These are phyloP conservation scores for Tilapia sparmanii DNA, from an alignment of 2,113 vertebrate species.

Conservation along the genomic window DNA sequence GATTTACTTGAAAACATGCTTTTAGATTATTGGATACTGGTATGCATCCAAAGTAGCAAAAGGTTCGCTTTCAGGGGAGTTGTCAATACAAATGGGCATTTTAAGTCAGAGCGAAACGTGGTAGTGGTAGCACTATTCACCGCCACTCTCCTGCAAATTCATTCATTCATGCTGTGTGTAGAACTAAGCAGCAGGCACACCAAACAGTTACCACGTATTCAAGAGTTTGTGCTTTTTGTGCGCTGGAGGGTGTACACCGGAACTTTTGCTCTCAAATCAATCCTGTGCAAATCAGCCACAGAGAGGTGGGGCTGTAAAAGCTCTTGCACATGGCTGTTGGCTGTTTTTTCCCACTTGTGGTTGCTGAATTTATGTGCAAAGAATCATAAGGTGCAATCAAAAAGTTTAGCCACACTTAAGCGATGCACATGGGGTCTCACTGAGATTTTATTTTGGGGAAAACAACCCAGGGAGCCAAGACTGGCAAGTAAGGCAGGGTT, in stretches of 20 bases:
- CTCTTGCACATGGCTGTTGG: not conserved
- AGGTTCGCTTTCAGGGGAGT: not conserved
- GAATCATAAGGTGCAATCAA: not conserved
- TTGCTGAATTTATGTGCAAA: not conserved
- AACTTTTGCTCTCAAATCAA: not conserved
- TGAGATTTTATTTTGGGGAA: fast-evolving
- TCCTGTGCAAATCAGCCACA: not conserved
- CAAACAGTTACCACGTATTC: not conserved
- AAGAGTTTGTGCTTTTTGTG: not conserved
- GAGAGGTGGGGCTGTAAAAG: not conserved
- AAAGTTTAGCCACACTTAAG: not conserved
- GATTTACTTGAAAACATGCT: not conserved
- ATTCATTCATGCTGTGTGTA: not conserved
- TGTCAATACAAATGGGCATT: not conserved
- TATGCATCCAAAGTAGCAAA: not conserved
- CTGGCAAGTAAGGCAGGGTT: not conserved
- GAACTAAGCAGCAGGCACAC: not conserved
- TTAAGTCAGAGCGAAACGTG: not conserved
- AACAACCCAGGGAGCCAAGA: not conserved
- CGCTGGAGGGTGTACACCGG: not conserved
- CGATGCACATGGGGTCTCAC: fast-evolving
- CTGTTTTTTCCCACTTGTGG: not conserved
- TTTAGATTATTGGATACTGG: not conserved
- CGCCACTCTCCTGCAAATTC: not conserved
- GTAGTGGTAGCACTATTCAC: not conserved